Conservation (phyloP, 2,113 vertebrate species). For the Illadopsis cleaveri region DNA sequence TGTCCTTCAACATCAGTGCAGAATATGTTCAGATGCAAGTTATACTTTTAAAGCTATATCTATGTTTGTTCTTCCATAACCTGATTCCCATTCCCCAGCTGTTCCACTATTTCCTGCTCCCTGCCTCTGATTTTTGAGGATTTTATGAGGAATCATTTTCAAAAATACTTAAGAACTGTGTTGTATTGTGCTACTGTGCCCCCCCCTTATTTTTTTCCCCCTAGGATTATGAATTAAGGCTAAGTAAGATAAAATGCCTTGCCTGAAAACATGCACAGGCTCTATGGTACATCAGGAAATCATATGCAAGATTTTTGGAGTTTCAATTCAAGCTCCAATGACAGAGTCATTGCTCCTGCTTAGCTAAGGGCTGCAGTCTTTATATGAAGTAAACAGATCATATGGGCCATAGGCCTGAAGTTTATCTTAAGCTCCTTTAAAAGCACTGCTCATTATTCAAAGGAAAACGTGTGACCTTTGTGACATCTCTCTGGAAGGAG, state of each 20-base stretch:
- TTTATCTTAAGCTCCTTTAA: constrained; percentile 59
- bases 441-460: not conserved
- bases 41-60: not conserved
- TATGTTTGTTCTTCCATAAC: not conserved
- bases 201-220: too few relatives aligned
- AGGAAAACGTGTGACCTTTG: constrained; percentile 31
- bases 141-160: not conserved
- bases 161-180: not conserved
- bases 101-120: not conserved
- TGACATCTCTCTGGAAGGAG: constrained; percentile 41
- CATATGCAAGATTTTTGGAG: not conserved
- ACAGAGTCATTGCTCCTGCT: not conserved
- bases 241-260: not conserved
- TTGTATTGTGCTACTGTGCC: not conserved
- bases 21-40: not conserved
- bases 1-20: not conserved
- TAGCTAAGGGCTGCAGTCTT: not conserved
- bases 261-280: not conserved
- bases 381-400: not conserved
- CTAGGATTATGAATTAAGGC: not conserved
- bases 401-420: not conserved
- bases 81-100: not conserved
- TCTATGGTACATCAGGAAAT: not conserved
- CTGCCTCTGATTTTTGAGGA: not conserved
- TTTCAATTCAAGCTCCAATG: not conserved